phyloP scores from a whole-genome alignment of 2,888 invertebrate species.

The Drosophila fungiperda region DNA sequence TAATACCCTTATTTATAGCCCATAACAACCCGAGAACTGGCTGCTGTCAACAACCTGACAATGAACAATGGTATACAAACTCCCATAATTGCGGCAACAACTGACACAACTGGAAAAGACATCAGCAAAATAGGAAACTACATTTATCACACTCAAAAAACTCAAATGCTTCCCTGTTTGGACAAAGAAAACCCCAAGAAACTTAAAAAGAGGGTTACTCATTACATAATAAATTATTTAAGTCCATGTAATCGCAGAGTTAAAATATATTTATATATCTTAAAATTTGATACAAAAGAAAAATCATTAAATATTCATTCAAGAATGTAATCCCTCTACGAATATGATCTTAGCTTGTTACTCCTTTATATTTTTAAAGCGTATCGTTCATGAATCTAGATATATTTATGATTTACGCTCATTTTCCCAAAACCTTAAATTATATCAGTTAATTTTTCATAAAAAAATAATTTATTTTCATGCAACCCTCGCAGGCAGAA shows the following conservation, averaged over 20 bases:
- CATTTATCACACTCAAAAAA: constrained; percentile 54
- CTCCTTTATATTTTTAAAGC: neutral
- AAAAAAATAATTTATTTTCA: neutral
- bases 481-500: constrained; percentile 38
- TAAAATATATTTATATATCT: neutral
- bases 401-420: neutral
- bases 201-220: constrained; percentile 15
- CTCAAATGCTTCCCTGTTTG: constrained; percentile 31
- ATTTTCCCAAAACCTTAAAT: neutral
- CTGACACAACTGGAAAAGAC: constrained; percentile 17
- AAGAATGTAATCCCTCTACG: neutral
- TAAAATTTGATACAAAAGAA: neutral
- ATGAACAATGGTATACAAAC: constrained; percentile 6
- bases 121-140: constrained; percentile 29
- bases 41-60: constrained; percentile 46
- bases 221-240: neutral
- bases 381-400: neutral
- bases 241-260: neutral
- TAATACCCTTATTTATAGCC: neutral
- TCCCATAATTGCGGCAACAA: constrained; percentile 5
- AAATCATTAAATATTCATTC: neutral
- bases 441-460: neutral
- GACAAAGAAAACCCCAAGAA: constrained; percentile 18
- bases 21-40: neutral
- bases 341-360: neutral